Evolutionary conservation across 1,140 invertebrate species (phyloP).

Genomic region (Palaemon carinicauda): DNA sequence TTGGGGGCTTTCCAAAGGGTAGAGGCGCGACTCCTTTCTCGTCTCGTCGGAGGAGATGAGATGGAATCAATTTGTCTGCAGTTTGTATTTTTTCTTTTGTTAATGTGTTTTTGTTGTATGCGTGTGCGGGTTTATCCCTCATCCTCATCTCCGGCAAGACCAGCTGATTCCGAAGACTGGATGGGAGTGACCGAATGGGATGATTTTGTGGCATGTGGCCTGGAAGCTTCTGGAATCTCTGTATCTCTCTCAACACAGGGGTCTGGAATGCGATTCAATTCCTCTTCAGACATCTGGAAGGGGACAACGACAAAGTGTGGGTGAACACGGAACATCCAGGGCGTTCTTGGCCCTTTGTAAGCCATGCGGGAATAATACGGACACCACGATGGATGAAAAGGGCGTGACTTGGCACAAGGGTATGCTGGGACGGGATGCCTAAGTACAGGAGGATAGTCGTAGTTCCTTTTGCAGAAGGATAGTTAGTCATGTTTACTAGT

Average conservation of each 20-base stretch:
- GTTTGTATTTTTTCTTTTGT: too few relatives aligned
- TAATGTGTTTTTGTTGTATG: too few relatives aligned
- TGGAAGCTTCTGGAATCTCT: background rate
- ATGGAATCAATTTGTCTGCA: too few relatives aligned
- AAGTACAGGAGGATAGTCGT: too few relatives aligned
- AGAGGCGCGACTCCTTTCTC: too few relatives aligned
- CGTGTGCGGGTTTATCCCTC: too few relatives aligned
- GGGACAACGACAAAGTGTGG: slow-evolving; percentile 38
- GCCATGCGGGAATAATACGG: background rate
- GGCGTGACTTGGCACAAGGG: background rate
- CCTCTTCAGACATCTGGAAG: slow-evolving; percentile 44
- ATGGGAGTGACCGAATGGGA: background rate
- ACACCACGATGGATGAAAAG: background rate
- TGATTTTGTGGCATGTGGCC: background rate
- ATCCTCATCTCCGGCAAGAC: too few relatives aligned
- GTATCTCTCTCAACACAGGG: background rate
- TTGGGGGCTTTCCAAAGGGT: too few relatives aligned
- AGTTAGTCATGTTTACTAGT: too few relatives aligned
- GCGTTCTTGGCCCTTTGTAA: background rate
- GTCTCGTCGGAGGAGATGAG: too few relatives aligned
- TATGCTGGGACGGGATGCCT: background rate
- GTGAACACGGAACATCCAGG: slow-evolving; percentile 16
- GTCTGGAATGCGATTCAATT: slow-evolving; percentile 49
- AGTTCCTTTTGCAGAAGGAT: too few relatives aligned
- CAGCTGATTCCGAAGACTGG: too few relatives aligned